phyloP scores from a whole-genome alignment of 2,888 invertebrate genomes.

The Amiota minor region DNA sequence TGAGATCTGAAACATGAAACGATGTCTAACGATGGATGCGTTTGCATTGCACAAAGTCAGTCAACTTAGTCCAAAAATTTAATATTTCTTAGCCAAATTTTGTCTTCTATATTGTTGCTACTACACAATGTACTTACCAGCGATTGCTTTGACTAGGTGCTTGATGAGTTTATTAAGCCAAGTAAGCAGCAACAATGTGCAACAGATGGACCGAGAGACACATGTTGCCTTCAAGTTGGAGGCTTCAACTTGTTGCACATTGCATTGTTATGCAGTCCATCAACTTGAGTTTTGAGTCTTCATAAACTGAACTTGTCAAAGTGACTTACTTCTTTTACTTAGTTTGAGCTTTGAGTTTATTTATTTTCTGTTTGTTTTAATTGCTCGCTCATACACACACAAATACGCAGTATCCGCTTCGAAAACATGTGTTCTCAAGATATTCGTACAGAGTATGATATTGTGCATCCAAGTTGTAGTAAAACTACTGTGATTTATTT shows the following conservation, averaged over 20 bases:
- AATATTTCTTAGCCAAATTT: slow-evolving; percentile 2
- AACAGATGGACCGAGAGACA: background rate
- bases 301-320: slow-evolving; percentile 12
- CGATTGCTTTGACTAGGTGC: background rate
- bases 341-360: background rate
- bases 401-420: slow-evolving; percentile 6
- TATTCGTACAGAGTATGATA: too few relatives aligned
- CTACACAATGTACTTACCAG: background rate
- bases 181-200: background rate
- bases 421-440: background rate
- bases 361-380: slow-evolving; percentile 1
- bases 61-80: background rate
- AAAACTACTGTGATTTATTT: slow-evolving; percentile 20
- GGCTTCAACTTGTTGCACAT: background rate
- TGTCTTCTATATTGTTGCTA: background rate
- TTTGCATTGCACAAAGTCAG: background rate
- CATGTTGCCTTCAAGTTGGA: background rate
- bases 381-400: slow-evolving; percentile 1
- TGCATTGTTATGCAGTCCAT: background rate
- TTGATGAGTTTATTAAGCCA: slow-evolving; percentile 15
- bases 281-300: background rate
- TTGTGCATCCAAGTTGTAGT: background rate
- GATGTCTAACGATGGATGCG: background rate
- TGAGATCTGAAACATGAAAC: background rate
- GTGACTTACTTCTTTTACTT: background rate